These are phyloP conservation scores for Anticlea derivata DNA, from an alignment of 2,888 invertebrate species.

Conservation along the genomic window DNA sequence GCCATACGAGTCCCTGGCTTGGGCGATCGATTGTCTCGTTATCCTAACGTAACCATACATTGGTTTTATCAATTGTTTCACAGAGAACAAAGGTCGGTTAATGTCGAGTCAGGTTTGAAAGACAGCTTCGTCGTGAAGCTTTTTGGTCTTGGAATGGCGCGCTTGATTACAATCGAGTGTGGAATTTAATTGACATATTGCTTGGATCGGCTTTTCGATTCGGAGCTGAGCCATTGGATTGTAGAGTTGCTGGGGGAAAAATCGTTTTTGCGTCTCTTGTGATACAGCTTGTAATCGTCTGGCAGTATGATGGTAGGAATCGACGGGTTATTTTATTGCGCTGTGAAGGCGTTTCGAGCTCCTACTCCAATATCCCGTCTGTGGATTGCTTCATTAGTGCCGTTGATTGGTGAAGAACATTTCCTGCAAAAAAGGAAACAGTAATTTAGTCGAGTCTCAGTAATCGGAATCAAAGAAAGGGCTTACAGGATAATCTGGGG, in stretches of 20 bases:
- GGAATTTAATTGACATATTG: constrained; percentile 75
- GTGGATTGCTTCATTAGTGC: constrained; percentile 80
- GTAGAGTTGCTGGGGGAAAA: constrained; percentile 44
- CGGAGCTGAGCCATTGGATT: constrained; percentile 68
- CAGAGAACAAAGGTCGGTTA: constrained; percentile 37
- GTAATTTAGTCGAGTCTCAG: constrained; percentile 37
- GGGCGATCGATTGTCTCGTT: constrained; percentile 67
- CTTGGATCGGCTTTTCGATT: constrained; percentile 65
- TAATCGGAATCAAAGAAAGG: constrained; percentile 23
- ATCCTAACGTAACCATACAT: constrained; percentile 75
- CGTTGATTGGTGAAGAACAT: constrained; percentile 68
- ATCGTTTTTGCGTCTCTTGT: constrained; percentile 45
- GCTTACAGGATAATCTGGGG: constrained; percentile 12
- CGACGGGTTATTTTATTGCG: constrained; percentile 73
- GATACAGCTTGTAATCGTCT: constrained; percentile 59
- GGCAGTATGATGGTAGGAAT: constrained; percentile 44
- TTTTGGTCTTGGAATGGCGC: constrained; percentile 63
- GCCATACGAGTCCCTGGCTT: constrained; percentile 80
- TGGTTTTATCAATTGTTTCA: constrained; percentile 55
- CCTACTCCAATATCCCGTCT: constrained; percentile 78
- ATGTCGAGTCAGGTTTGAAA: constrained; percentile 71
- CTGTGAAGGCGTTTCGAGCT: constrained; percentile 60
- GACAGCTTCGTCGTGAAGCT: constrained; percentile 67
- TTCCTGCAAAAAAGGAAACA: constrained; percentile 67
- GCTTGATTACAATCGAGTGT: constrained; percentile 65